Evolutionary conservation across 2,113 vertebrate genomes (phyloP).

Genomic region (Odocoileus virginianus): DNA sequence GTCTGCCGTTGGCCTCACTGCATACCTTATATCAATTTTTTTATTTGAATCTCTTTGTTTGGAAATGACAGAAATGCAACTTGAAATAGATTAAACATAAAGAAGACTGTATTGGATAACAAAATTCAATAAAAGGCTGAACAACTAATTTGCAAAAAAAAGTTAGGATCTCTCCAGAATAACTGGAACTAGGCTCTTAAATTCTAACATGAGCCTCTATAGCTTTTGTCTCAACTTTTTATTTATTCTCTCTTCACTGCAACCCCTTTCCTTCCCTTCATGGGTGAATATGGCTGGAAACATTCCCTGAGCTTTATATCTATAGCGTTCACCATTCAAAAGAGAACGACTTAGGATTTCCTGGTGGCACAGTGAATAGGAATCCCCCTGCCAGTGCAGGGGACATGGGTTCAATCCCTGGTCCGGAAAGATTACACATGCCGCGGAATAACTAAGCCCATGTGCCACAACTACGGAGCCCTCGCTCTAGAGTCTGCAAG

Average conservation of each 20-base stretch:
- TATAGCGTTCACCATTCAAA: background rate
- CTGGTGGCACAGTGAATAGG: background rate
- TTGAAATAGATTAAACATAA: slow-evolving; percentile 41
- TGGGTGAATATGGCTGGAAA: background rate
- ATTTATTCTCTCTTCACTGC: background rate
- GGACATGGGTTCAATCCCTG: background rate
- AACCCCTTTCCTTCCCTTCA: background rate
- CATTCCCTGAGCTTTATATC: background rate
- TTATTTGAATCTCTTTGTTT: slow-evolving; percentile 16
- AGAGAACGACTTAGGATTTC: background rate
- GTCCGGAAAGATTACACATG: background rate
- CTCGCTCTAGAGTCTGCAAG: background rate
- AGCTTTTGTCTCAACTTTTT: background rate
- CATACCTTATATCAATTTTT: background rate
- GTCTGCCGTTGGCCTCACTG: background rate
- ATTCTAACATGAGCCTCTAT: background rate
- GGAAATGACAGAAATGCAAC: slow-evolving; percentile 51
- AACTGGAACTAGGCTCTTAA: background rate
- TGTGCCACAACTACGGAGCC: background rate
- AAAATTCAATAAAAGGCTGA: slow-evolving; percentile 33
- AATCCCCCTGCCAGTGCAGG: background rate
- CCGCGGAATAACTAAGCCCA: rapidly evolving
- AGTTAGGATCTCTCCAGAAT: background rate
- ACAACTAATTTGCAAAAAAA: slow-evolving; percentile 30
- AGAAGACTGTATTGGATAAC: slow-evolving; percentile 23